phyloP scores from a whole-genome alignment of 2,888 invertebrate species.

The Cerceris ruficornis region DNA sequence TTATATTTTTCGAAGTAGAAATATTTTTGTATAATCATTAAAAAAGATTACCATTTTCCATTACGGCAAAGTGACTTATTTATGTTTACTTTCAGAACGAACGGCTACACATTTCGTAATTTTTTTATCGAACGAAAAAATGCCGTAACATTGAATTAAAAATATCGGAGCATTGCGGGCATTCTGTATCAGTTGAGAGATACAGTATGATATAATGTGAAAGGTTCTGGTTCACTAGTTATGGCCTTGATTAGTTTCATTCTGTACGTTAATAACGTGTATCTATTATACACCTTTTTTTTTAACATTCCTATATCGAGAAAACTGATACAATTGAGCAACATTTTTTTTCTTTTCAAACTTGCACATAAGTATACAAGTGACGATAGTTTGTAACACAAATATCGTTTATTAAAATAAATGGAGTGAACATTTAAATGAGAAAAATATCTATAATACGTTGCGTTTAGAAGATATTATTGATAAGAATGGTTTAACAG shows the following conservation, averaged over 20 bases:
- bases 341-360: no score
- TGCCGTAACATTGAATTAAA: neutral
- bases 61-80: neutral
- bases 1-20: no score
- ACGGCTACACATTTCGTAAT: neutral
- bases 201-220: slow-evolving; percentile 39
- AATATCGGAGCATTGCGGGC: neutral
- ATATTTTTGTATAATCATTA: no score
- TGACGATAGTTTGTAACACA: no score
- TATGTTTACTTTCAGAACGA: neutral
- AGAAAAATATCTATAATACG: neutral
- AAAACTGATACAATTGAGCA: neutral
- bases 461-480: neutral
- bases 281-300: neutral
- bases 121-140: no score
- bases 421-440: neutral
- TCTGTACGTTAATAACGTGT: slow-evolving; percentile 2
- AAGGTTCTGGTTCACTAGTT: slow-evolving; percentile 48
- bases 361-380: no score
- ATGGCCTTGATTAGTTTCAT: slow-evolving; percentile 58
- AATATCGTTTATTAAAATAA: no score
- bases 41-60: no score
- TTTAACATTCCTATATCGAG: neutral
- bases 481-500: neutral
- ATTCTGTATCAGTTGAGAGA: neutral